These are phyloP conservation scores for Metalampra italica DNA, from an alignment of 2,888 invertebrate species.

Conservation along the genomic window DNA sequence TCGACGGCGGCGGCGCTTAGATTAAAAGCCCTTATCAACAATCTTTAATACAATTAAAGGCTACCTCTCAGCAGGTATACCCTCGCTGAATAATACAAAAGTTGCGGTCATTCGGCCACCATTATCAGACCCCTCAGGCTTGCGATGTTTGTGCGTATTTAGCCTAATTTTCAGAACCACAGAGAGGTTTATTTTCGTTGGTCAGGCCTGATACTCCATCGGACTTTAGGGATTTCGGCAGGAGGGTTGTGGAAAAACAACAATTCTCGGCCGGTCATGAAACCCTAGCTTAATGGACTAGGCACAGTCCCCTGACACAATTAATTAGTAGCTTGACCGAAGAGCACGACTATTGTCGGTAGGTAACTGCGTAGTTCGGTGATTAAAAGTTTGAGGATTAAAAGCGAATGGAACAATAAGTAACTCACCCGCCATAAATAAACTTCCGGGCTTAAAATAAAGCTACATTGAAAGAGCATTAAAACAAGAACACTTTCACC, in stretches of 20 bases:
- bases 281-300: slow-evolving; percentile 66
- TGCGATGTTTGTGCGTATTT: slow-evolving; percentile 9
- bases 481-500: slow-evolving; percentile 19
- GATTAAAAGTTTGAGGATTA: slow-evolving; percentile 34
- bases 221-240: slow-evolving; percentile 61
- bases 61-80: slow-evolving; percentile 58
- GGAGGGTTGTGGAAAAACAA: slow-evolving; percentile 61
- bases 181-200: slow-evolving; percentile 26
- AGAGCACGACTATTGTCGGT: slow-evolving; percentile 24
- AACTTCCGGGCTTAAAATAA: slow-evolving; percentile 6
- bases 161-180: slow-evolving; percentile 15
- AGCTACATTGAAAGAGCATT: slow-evolving; percentile 9
- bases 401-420: slow-evolving; percentile 26
- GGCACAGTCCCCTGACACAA: slow-evolving; percentile 52
- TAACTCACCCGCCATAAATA: slow-evolving; percentile 3
- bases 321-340: slow-evolving; percentile 63
- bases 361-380: slow-evolving; percentile 29
- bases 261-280: slow-evolving; percentile 55
- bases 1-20: slow-evolving; percentile 35
- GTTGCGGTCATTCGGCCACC: slow-evolving; percentile 40
- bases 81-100: slow-evolving; percentile 69
- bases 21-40: slow-evolving; percentile 69
- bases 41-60: slow-evolving; percentile 72
- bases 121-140: slow-evolving; percentile 25
- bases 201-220: slow-evolving; percentile 37